A percentile compares a stretch with the other conserved stretches of the same genome.
Evolutionary conservation across 2,888 invertebrate genomes (phyloP).

Genomic region (Sinotaia quadrata): DNA sequence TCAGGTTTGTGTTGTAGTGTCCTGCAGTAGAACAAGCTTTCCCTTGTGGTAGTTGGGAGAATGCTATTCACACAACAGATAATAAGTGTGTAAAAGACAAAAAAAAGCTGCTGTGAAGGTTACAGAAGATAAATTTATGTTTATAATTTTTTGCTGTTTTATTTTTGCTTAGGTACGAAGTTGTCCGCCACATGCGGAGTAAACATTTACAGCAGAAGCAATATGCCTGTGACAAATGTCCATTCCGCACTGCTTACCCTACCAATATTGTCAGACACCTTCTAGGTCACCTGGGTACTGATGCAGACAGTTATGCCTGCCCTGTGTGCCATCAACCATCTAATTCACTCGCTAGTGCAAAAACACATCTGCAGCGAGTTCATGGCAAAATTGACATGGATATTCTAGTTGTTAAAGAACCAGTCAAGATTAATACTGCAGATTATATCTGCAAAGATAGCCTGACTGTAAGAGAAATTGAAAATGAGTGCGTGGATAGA

Average conservation of each 20-base stretch:
- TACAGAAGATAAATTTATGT: no score
- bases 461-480: neutral
- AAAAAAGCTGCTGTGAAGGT: no score
- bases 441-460: conserved; percentile 15
- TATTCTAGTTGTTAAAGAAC: conserved; percentile 3
- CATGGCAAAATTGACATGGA: conserved; percentile 16
- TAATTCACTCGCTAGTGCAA: neutral
- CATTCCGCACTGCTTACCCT: conserved; percentile 20
- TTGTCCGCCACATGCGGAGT: conserved; percentile 17
- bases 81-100: no score
- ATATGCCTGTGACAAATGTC: conserved; percentile 22
- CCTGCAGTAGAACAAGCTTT: no score
- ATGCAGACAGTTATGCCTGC: conserved; percentile 8
- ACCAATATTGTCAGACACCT: conserved; percentile 17
- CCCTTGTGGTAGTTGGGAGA: no score
- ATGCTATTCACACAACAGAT: no score
- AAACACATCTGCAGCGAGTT: conserved; percentile 14
- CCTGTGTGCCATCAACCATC: conserved; percentile 9
- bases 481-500: neutral
- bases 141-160: no score
- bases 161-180: conserved; percentile 15
- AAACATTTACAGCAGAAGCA: conserved; percentile 21
- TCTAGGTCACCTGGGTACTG: conserved; percentile 11
- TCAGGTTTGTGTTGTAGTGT: no score
- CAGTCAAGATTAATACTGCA: conserved; percentile 8